Evolutionary conservation across 2,888 invertebrate species (phyloP), one percentile per base, ranked within the genome.

Genomic region (Drosophila lutescens): DNA sequence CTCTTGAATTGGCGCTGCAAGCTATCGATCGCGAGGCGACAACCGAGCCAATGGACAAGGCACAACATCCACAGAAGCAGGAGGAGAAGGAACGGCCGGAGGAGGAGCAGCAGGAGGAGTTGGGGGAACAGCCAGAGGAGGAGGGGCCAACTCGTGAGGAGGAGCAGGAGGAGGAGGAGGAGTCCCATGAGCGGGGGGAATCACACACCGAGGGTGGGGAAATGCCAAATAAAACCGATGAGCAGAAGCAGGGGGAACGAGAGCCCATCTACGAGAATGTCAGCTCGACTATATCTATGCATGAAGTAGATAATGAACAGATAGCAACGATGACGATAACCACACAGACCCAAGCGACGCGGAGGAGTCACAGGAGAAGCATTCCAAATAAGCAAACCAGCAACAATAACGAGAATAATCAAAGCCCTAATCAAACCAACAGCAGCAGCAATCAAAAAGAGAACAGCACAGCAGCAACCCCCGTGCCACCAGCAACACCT

Each of bases 1-100:
- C 94, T 79, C 91, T 94, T 89, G 94, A 94, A 89, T 91, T 94
- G 89, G 94, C 94, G 82, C 94, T 94, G 89, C 93, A 94, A 92
- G 94, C 94, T 89, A 93, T 94, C 76, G 94, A 94, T 91, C 93
- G 93, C 40, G 91, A 90, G 71, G 65, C 63, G 63, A 76, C 56
- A 69, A 57, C 60, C 54, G 60, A 54, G 68, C 67, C 62, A 41
- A 76, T 72, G 68, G 68, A 76, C 38, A 62, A 75, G 55, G 58
- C 61, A 30, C 54, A 72, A 54, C 57, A 65, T 49, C 60, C 59
- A 46, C 40, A 46, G 44, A 49, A 51, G 51, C n/a, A 30, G 41
- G 44, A 58, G 47, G 20, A 54, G 49, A 17, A 62, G 43, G 47
- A 59, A 43, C 50, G 70, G 26, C 26, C 55, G 7, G 59, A 62